These are phyloP conservation scores for Threskiornis aethiopicus DNA, from an alignment of 2,797 vertebrate genomes.

Conservation along the genomic window DNA sequence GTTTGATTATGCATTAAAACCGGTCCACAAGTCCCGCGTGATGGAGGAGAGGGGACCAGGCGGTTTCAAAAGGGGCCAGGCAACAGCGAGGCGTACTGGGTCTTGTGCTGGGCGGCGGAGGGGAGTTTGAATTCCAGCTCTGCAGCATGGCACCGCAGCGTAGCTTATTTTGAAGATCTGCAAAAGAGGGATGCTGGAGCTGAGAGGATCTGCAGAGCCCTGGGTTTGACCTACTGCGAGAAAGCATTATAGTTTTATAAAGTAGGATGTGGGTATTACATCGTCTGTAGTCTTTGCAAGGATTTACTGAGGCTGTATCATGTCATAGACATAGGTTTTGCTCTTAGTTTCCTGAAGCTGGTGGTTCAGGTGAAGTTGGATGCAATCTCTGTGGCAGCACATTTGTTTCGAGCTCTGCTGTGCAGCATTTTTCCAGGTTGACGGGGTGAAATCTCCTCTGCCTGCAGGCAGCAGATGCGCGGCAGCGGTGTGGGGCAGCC, in stretches of 20 bases:
- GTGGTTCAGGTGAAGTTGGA: accelerated
- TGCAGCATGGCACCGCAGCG: accelerated
- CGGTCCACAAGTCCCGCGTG: not conserved
- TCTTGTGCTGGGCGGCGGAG: accelerated
- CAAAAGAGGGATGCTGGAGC: not conserved
- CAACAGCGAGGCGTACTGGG: not conserved
- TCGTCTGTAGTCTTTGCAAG: not conserved
- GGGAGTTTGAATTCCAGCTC: not conserved
- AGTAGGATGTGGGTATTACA: accelerated
- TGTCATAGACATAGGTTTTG: not conserved
- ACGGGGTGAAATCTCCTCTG: not conserved
- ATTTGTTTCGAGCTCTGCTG: not conserved
- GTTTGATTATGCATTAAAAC: not conserved
- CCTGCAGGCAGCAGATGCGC: not conserved
- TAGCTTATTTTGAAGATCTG: not conserved
- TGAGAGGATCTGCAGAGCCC: not conserved
- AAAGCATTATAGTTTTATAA: not conserved
- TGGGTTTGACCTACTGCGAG: not conserved
- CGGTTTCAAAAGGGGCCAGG: not conserved
- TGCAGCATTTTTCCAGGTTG: not conserved
- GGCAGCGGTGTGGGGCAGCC: not conserved
- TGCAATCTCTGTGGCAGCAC: accelerated
- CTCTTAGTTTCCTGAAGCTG: not conserved
- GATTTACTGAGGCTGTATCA: not conserved
- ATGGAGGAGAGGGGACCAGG: not conserved